A percentile compares a stretch with the other conserved stretches of the same genome.
Conservation (phyloP, 2,113 vertebrate genomes). For the Hippocampus abdominalis region DNA sequence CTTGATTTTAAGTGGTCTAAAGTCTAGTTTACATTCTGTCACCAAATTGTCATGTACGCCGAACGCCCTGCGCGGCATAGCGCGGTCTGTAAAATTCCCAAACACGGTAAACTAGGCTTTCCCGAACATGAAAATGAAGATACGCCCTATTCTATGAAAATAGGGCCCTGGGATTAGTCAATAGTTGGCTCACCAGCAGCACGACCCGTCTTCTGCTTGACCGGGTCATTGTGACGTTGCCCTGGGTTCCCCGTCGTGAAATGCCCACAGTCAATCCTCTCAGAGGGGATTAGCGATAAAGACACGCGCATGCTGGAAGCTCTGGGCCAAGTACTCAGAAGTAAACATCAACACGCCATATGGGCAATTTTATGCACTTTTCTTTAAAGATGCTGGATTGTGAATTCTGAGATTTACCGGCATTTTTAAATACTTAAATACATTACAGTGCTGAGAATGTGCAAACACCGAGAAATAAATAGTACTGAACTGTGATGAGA, state of each 20-base stretch:
- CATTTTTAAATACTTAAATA: neutral
- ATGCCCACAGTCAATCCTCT: slow-evolving; percentile 50
- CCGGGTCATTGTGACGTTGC: slow-evolving; percentile 44
- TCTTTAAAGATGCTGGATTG: too few species aligned
- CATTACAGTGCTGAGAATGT: neutral
- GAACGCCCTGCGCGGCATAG: too few species aligned
- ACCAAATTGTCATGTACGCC: too few species aligned
- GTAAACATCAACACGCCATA: slow-evolving; percentile 26
- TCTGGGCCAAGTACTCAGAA: slow-evolving; percentile 3
- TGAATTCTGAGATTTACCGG: neutral
- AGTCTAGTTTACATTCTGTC: too few species aligned
- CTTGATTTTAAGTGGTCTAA: too few species aligned
- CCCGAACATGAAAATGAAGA: too few species aligned
- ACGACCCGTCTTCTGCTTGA: slow-evolving; percentile 25
- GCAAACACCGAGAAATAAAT: neutral
- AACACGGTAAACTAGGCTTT: too few species aligned
- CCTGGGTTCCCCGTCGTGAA: slow-evolving; percentile 11
- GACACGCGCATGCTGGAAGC: slow-evolving; percentile 25
- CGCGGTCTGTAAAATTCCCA: too few species aligned
- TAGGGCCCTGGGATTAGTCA: slow-evolving; percentile 6
- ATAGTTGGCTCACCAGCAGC: slow-evolving; percentile 15
- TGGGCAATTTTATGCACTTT: neutral
- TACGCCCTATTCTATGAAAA: too few species aligned
- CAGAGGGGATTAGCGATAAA: slow-evolving; percentile 54
- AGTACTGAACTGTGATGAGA: too few species aligned